Evolutionary conservation across 2,888 invertebrate genomes (phyloP), one percentile per base, ranked within the genome.

Genomic region (Parascotia fuliginaria): DNA sequence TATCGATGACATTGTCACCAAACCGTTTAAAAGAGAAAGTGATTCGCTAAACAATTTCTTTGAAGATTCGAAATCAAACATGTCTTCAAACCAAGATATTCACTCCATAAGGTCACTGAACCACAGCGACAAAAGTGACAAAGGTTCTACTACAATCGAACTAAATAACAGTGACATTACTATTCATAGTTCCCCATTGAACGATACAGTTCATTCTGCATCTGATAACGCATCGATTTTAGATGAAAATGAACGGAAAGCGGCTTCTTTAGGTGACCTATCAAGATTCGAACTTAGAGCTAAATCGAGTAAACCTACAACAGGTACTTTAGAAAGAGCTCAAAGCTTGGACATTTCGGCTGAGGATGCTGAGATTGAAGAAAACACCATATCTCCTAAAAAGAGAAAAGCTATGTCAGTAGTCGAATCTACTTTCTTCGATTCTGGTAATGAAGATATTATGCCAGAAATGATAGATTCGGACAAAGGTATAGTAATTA

Each of bases 231-330:
- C 88, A 7, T 93, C 93, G 0, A 82, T 88, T 45, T 79, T 88
- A 47, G 93, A 93, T 55, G 94, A 94, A 40, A 94, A 95, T 59
- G 94, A 94, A 73, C 87, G 96, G 12, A 96, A 95, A 85, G 96
- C 96, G 1, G 95, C 96, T 0, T 96, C 96, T 28, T 90, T 96
- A 1, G 96, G 96, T 0, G 96, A 97, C 81, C 85, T 97, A 40
- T 96, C 96, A 0, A 94, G 95, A 75, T 95, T 96, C 55, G 90
- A 92, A 70, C 54, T 90, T 7, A 80, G 88, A 66, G 61, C 89
- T 29, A 91, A 88, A 58, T 75, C 87, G 14, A 92, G 78, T 59
- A 88, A 91, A 52, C 89, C 92, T 6, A 79, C 93, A 2, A 85
- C 92, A 2, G 94, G 95, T 2, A 95, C 94, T 7, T 80, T 95